phyloP scores from a whole-genome alignment of 2,888 invertebrate genomes.

The Synanthedon tipuliformis region DNA sequence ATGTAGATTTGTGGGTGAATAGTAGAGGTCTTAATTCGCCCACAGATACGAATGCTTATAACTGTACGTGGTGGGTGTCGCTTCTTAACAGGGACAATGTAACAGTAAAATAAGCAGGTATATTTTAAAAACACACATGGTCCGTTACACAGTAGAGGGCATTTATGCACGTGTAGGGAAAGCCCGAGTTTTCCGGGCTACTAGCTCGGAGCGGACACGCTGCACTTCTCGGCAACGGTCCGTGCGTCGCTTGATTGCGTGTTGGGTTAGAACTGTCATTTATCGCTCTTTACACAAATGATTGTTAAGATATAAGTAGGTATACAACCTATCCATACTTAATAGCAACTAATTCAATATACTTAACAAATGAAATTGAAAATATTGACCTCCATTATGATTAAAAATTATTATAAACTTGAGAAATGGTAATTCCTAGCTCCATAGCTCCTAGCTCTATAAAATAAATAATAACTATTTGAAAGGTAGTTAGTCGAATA shows the following conservation, averaged over 20 bases:
- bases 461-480: no score
- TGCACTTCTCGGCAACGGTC: slow-evolving; percentile 41
- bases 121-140: background rate
- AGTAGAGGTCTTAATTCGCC: no score
- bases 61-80: no score
- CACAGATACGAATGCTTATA: no score
- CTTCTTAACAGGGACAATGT: background rate
- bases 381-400: no score
- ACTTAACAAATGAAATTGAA: no score
- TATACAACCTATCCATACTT: background rate
- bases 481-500: no score
- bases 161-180: slow-evolving; percentile 34
- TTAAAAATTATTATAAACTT: no score
- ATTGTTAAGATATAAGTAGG: slow-evolving; percentile 4
- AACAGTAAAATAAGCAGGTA: background rate
- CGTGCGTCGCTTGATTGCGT: slow-evolving; percentile 38
- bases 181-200: slow-evolving; percentile 52
- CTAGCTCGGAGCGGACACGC: slow-evolving; percentile 47
- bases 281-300: slow-evolving; percentile 11
- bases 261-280: background rate
- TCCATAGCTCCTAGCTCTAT: no score
- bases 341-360: no score
- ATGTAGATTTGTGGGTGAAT: no score
- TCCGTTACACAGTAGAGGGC: slow-evolving; percentile 13
- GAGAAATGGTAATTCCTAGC: no score